Evolutionary conservation across 2,797 vertebrate species (phyloP).

Genomic region (Bryconaethiops microstoma): DNA sequence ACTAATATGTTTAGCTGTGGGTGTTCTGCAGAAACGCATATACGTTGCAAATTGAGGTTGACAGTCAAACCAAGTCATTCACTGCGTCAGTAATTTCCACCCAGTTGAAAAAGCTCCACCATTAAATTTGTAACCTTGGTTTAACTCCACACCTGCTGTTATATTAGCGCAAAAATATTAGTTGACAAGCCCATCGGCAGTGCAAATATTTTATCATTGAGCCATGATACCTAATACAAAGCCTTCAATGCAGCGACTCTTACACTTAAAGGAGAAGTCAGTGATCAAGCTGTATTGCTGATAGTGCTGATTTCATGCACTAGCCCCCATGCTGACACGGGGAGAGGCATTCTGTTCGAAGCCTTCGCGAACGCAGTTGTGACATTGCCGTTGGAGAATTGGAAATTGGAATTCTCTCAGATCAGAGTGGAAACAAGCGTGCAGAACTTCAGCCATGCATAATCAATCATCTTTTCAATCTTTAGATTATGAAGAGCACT

Average conservation of each 20-base stretch:
- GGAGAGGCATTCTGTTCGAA: slow-evolving; percentile 4
- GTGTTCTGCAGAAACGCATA: background rate
- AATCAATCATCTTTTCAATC: slow-evolving; percentile 36
- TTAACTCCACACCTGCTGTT: no score
- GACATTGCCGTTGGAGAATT: slow-evolving; percentile 6
- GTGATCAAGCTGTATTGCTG: no score
- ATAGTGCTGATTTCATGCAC: slow-evolving; percentile 57
- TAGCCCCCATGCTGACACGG: slow-evolving; percentile 34
- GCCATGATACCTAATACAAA: background rate
- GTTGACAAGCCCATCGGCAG: background rate
- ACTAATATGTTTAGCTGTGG: background rate
- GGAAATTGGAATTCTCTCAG: slow-evolving; percentile 18
- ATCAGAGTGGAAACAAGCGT: slow-evolving; percentile 12
- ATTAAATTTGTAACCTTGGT: no score
- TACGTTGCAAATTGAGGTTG: no score
- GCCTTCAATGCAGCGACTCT: background rate
- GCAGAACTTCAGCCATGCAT: slow-evolving; percentile 26
- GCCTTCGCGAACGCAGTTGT: slow-evolving; percentile 5
- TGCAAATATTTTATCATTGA: no score
- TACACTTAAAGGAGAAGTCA: slow-evolving; percentile 8
- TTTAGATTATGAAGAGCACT: background rate
- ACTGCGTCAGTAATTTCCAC: no score
- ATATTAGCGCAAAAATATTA: no score
- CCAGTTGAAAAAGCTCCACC: no score
- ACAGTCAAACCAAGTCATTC: no score